Percentiles rank a stretch among this genome's conserved stretches.
phyloP scores from a whole-genome alignment of 2,888 invertebrate genomes.

The Acleris laterana region DNA sequence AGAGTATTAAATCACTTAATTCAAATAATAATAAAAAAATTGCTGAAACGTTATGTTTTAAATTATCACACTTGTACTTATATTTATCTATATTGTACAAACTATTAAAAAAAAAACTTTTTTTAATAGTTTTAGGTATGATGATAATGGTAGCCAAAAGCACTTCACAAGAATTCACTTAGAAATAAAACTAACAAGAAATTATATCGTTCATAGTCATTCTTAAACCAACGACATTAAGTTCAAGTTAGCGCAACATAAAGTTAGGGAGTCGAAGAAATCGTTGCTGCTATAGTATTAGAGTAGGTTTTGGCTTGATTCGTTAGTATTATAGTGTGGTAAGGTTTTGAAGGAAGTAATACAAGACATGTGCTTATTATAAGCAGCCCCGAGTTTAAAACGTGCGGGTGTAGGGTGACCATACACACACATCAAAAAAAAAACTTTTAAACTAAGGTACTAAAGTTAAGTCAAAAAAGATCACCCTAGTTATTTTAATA shows the following conservation, averaged over 20 bases:
- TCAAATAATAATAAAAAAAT: too few species aligned
- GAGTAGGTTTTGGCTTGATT: slow-evolving; percentile 45
- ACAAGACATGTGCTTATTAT: slow-evolving; percentile 67
- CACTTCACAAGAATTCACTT: not conserved
- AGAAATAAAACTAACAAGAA: slow-evolving; percentile 4
- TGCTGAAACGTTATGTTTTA: too few species aligned
- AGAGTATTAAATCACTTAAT: not conserved
- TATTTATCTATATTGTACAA: too few species aligned
- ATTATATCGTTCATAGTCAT: slow-evolving; percentile 16
- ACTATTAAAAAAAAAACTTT: too few species aligned
- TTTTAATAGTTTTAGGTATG: not conserved
- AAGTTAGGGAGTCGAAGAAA: slow-evolving; percentile 41
- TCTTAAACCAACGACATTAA: slow-evolving; percentile 38
- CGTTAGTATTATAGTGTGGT: slow-evolving; percentile 38
- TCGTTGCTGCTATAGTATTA: slow-evolving; percentile 48
- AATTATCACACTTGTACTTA: too few species aligned
- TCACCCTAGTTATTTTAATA: too few species aligned
- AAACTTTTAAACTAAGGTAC: too few species aligned
- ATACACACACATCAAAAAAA: slow-evolving; percentile 34
- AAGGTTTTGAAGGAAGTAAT: slow-evolving; percentile 65
- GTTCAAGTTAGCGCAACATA: slow-evolving; percentile 22
- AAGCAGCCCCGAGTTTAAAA: slow-evolving; percentile 61
- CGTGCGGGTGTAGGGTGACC: slow-evolving; percentile 53
- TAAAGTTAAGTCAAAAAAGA: too few species aligned
- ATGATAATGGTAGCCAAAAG: slow-evolving; percentile 2